A percentile compares a stretch with the other conserved stretches of the same genome.
Evolutionary conservation across 1,140 invertebrate genomes (phyloP).

Genomic region (Saxidomus purpurata): DNA sequence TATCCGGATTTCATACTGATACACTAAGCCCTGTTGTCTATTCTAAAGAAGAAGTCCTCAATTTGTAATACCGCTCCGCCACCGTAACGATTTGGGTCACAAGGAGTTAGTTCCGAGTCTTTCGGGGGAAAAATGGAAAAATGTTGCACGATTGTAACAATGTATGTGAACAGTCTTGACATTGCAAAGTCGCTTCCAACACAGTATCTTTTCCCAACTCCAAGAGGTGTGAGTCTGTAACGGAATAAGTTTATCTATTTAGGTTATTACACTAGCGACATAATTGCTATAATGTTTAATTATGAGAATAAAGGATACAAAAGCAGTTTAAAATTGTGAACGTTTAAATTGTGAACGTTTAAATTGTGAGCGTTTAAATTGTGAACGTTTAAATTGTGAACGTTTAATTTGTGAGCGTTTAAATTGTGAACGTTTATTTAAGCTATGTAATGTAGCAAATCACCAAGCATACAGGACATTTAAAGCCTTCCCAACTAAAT

Average conservation of each 20-base stretch:
- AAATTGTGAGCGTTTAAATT: too few species aligned
- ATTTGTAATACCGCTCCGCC: slow-evolving; percentile 47
- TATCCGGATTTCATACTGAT: too few species aligned
- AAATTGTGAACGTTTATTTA: too few species aligned
- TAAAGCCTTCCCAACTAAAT: too few species aligned
- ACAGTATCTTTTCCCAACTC: slow-evolving; percentile 48
- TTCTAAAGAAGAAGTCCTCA: background rate
- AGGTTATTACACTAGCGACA: background rate
- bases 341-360: too few species aligned
- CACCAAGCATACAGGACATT: too few species aligned
- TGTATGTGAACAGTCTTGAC: slow-evolving; percentile 37
- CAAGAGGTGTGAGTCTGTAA: slow-evolving; percentile 54
- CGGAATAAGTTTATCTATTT: too few species aligned
- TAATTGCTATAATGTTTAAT: background rate
- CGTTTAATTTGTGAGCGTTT: too few species aligned
- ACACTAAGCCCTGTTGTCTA: background rate
- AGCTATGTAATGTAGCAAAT: too few species aligned
- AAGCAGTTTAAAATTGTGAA: background rate
- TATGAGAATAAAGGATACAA: background rate
- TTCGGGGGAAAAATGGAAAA: slow-evolving; percentile 52
- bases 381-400: too few species aligned
- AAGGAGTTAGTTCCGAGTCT: slow-evolving; percentile 37
- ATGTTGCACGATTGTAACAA: slow-evolving; percentile 39
- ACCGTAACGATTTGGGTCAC: slow-evolving; percentile 35
- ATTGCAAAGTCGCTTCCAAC: slow-evolving; percentile 49